A percentile compares a stretch with the other conserved stretches of the same genome.
These are phyloP conservation scores for Solenodon paradoxus DNA, from an alignment of 2,113 vertebrate species.

Conservation along the genomic window DNA sequence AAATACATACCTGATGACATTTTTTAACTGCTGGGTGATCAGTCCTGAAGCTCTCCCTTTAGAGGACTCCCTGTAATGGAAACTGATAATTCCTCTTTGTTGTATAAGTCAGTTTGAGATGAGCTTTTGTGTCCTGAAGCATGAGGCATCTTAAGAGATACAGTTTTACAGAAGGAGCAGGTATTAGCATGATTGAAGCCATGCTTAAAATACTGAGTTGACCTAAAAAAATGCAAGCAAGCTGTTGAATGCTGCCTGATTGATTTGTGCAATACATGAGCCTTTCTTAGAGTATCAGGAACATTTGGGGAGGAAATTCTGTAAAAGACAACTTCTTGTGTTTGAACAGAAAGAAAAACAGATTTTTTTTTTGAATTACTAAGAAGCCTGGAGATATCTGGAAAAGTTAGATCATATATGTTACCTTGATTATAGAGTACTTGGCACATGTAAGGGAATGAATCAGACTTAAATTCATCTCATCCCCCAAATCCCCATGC, in stretches of 20 bases:
- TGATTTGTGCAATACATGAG: not conserved
- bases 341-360: not conserved
- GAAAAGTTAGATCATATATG: not conserved
- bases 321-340: not conserved
- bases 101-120: not conserved
- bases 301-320: not conserved
- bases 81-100: not conserved
- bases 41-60: not conserved
- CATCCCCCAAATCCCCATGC: not conserved
- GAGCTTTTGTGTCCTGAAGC: not conserved
- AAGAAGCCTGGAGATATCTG: not conserved
- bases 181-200: not conserved
- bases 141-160: not conserved
- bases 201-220: not conserved
- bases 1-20: not conserved
- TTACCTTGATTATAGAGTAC: not conserved
- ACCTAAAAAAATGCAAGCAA: not conserved
- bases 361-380: not conserved
- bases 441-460: not conserved
- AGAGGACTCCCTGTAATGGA: not conserved
- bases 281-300: not conserved
- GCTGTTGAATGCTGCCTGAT: not conserved
- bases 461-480: conserved; percentile 43
- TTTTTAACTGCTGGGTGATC: not conserved
- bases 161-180: not conserved